Evolutionary conservation across 2,888 invertebrate species (phyloP).

Genomic region (Erebia ligea): DNA sequence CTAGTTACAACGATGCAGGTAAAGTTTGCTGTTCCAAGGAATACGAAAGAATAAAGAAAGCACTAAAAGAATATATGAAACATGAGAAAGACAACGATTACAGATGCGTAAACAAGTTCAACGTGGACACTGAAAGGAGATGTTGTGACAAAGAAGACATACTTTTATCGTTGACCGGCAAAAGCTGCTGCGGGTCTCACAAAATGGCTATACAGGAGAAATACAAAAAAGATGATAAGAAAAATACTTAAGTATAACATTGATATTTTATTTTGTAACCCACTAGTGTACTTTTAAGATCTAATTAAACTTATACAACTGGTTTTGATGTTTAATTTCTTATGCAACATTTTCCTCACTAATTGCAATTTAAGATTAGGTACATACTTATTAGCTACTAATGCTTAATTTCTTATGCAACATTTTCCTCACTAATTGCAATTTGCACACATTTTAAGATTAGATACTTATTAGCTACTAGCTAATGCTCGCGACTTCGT

Average conservation of each 20-base stretch:
- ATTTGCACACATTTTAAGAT: too few relatives aligned
- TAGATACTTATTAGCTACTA: too few relatives aligned
- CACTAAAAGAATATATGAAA: constrained; percentile 69
- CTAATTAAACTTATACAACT: constrained; percentile 51
- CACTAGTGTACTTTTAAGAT: constrained; percentile 49
- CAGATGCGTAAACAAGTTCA: constrained; percentile 70
- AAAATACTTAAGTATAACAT: constrained; percentile 45
- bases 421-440: not conserved
- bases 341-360: not conserved
- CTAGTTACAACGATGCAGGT: constrained; percentile 70
- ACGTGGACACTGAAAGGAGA: constrained; percentile 70
- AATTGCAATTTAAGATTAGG: too few relatives aligned
- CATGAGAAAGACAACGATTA: constrained; percentile 66
- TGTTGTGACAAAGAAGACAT: constrained; percentile 76
- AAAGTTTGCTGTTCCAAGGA: constrained; percentile 78
- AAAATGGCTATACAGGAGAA: constrained; percentile 71
- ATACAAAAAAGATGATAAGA: constrained; percentile 54
- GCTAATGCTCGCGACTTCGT: too few relatives aligned
- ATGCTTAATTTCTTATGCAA: constrained; percentile 9
- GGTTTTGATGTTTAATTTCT: constrained; percentile 22
- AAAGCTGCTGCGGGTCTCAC: constrained; percentile 70
- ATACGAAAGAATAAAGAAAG: constrained; percentile 73
- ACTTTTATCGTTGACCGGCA: constrained; percentile 62
- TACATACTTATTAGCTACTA: too few relatives aligned
- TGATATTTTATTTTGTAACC: constrained; percentile 81